These are phyloP conservation scores for Ferrisia virgata DNA, from an alignment of 2,888 invertebrate genomes.

Conservation along the genomic window DNA sequence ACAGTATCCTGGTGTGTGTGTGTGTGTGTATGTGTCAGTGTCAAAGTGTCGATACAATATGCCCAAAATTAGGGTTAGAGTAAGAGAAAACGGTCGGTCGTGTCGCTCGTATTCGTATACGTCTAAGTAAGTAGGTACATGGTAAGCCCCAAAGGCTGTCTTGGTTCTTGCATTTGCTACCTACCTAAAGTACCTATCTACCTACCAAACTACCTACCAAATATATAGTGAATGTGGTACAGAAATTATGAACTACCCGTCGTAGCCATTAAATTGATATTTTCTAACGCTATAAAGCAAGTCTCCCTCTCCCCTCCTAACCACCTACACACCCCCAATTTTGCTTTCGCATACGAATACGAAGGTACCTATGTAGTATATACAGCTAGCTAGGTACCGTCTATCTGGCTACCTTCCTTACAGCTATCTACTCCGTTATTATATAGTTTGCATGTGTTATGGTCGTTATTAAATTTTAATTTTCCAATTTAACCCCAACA, in stretches of 20 bases:
- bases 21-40: too few species aligned
- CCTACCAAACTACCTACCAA: too few species aligned
- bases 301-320: too few species aligned
- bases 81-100: not conserved
- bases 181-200: too few species aligned
- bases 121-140: not conserved
- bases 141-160: not conserved
- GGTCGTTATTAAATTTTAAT: conserved; percentile 32
- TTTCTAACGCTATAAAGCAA: not conserved
- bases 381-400: not conserved
- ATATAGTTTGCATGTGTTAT: not conserved
- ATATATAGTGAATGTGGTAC: too few species aligned
- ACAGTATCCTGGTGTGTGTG: too few species aligned
- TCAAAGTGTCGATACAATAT: not conserved
- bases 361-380: too few species aligned
- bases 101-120: too few species aligned
- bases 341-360: too few species aligned
- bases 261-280: not conserved
- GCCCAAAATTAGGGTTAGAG: too few species aligned
- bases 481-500: not conserved
- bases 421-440: not conserved
- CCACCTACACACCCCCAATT: too few species aligned
- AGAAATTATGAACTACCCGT: not conserved
- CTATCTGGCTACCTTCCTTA: too few species aligned
- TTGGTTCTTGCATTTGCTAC: not conserved